A percentile compares a stretch with the other conserved stretches of the same genome.
Conservation (phyloP, 2,113 vertebrate genomes). For the Dicentrarchus labrax region DNA sequence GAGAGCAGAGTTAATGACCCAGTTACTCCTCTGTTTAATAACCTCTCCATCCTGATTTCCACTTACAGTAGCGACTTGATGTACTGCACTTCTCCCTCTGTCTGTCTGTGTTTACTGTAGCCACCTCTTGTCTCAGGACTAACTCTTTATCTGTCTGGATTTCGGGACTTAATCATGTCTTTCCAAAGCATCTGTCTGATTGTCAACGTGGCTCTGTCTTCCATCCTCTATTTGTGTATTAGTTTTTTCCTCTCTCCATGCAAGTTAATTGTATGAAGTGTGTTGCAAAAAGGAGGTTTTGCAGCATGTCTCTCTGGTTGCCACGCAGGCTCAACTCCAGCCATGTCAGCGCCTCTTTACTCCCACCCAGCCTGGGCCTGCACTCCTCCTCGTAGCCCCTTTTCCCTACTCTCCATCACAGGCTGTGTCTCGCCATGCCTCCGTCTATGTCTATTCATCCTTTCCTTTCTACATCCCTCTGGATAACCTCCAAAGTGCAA, state of each 20-base stretch:
- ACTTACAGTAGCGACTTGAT: conserved; percentile 42
- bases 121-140: conserved; percentile 30
- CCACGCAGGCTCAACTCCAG: conserved; percentile 42
- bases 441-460: background rate
- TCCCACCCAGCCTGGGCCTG: background rate
- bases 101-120: conserved; percentile 52
- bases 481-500: conserved; percentile 2
- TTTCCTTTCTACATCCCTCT: conserved; percentile 3
- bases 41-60: conserved; percentile 46
- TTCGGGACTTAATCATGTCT: conserved; percentile 26
- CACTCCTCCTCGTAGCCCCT: background rate
- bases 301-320: conserved; percentile 5
- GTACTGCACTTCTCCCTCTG: conserved; percentile 23
- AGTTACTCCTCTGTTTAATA: conserved; percentile 55
- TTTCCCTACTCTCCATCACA: background rate
- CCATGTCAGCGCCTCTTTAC: conserved; percentile 42
- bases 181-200: conserved; percentile 12
- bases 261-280: background rate
- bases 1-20: conserved; percentile 58
- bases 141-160: conserved; percentile 51
- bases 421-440: background rate
- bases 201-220: conserved; percentile 2
- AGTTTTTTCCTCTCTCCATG: background rate
- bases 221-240: background rate
- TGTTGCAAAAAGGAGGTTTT: conserved; percentile 22